Base-by-base conservation (phyloP, 2,888 invertebrate genomes). In the Epinotia brunnichana region DNA sequence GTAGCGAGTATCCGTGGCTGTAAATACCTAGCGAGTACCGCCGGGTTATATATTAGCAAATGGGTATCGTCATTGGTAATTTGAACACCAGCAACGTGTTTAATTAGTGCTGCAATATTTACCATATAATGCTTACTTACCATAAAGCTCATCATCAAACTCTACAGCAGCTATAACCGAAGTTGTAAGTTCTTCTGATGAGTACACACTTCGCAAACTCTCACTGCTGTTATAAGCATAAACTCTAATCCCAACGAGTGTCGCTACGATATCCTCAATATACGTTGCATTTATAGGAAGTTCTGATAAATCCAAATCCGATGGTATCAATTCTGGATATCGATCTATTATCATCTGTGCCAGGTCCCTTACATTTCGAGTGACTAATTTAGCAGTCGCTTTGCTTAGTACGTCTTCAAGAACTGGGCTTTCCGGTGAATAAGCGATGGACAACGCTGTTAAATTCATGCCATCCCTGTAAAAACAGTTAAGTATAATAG, bases 111-210 rank as follows among this genome's bases (percentile, higher is more conserved):
- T 44, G 44, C 15, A 13, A 4, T 9, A 9, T 39, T 39, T 39
- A 39, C 39, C 41, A 41, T 41, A 61, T 44, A 44, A n/a, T n/a
- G 67, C 54, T 57, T 76, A 84, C 88, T 67, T 51, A 92, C 91
- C 87, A 75, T 79, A 76, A 81, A 93, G 78, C 0, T 82, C 77
- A 79, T 95, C 94, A 74, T 94, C 91, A 79, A 96, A 96, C 78
- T 95, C 91, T 24, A 96, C 87, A 15, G 94, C 96, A 29, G 94
- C 95, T 62, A 93, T 74, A 17, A 91, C 85, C 73, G 76, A 75
- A 15, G 86, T 82, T 13, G 87, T 90, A 0, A 77, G 79, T 70
- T 84, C 82, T 79, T 92, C 92, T 10, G 83, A 68, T 2, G 78
- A 73, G 75, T 91, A 93, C 59, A 93, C 79, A 10, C 84, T 79